These are phyloP conservation scores for Brachyopa scutellaris DNA, from an alignment of 2,888 invertebrate species.

Conservation along the genomic window DNA sequence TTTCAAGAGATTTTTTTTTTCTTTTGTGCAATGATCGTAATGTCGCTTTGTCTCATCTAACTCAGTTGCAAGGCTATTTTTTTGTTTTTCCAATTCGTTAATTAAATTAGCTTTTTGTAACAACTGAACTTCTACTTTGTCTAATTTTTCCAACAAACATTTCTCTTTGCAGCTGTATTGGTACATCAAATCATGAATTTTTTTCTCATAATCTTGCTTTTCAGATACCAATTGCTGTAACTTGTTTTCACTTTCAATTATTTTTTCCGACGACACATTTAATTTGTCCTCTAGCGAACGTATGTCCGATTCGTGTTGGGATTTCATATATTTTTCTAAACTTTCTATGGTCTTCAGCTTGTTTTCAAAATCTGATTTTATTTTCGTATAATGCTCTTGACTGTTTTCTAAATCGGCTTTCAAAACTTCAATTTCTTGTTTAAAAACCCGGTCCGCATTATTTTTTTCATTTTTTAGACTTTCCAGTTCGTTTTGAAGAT, in stretches of 20 bases:
- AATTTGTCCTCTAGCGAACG: background rate
- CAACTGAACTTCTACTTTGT: background rate
- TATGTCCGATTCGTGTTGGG: background rate
- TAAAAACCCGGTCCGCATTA: background rate
- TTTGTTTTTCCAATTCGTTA: background rate
- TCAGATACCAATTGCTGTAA: background rate
- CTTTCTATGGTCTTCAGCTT: too few species aligned
- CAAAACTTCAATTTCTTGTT: constrained; percentile 1
- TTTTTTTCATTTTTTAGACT: background rate
- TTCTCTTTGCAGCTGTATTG: background rate
- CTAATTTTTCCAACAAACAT: background rate
- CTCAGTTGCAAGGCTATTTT: background rate
- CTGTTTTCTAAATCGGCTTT: background rate
- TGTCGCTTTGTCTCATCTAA: background rate
- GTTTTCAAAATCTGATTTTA: background rate
- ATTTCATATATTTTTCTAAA: background rate
- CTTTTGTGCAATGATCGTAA: background rate
- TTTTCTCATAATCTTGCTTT: background rate
- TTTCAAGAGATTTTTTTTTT: background rate
- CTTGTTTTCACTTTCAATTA: background rate
- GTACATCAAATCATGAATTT: background rate
- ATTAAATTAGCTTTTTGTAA: background rate
- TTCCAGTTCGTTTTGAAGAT: constrained; percentile 11
- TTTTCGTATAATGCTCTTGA: background rate
- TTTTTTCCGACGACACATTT: background rate